phyloP scores from a whole-genome alignment of 2,888 invertebrate species.

The Schizaphis graminum region DNA sequence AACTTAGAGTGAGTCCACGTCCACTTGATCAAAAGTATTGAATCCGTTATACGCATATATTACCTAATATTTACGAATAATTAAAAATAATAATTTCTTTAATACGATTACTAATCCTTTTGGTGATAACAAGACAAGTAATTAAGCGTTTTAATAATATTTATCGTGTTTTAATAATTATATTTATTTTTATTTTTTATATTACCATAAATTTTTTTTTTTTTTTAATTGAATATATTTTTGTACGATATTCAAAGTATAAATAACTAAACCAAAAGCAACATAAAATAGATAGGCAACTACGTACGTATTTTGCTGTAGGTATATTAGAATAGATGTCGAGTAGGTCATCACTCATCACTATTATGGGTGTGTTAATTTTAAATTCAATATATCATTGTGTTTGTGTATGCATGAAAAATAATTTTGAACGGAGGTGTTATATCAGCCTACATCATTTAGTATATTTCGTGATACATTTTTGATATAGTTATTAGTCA shows the following conservation, averaged over 20 bases:
- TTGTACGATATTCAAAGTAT: neutral
- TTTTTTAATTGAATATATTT: neutral
- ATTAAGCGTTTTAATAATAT: neutral
- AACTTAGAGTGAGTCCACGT: neutral
- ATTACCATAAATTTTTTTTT: neutral
- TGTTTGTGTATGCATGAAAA: too few species aligned
- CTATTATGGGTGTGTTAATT: too few species aligned
- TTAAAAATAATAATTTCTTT: neutral
- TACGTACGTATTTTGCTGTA: too few species aligned
- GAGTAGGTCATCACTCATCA: too few species aligned
- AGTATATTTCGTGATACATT: too few species aligned
- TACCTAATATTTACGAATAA: neutral
- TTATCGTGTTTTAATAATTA: neutral
- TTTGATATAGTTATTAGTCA: too few species aligned
- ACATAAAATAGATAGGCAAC: neutral
- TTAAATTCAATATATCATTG: too few species aligned
- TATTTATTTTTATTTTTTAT: neutral
- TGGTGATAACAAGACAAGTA: neutral
- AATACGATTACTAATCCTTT: neutral
- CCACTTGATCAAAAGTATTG: neutral
- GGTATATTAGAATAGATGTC: too few species aligned
- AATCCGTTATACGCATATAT: neutral
- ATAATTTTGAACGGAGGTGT: too few species aligned
- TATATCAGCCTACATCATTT: too few species aligned
- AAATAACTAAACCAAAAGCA: neutral